A percentile compares a stretch with the other conserved stretches of the same genome.
phyloP scores from a whole-genome alignment of 2,797 vertebrate genomes.

The Salmo trutta region DNA sequence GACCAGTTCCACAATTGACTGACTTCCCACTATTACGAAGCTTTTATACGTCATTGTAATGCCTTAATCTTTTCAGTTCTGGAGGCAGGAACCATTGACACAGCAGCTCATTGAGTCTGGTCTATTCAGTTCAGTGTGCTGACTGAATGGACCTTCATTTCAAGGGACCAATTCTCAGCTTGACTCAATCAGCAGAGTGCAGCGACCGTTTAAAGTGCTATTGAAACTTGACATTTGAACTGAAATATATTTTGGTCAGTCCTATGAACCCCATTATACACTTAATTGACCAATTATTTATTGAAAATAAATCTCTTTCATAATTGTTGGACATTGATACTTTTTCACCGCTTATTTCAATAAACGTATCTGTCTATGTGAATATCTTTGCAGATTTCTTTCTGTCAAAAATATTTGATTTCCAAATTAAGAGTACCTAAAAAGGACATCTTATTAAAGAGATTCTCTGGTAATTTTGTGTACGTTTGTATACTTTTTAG shows the following conservation, averaged over 20 bases:
- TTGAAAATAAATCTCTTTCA: neutral
- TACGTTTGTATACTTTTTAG: too few relatives aligned
- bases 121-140: neutral
- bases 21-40: neutral
- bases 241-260: slow-evolving; percentile 2
- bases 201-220: slow-evolving; percentile 2
- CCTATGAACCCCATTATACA: neutral
- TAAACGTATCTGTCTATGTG: neutral
- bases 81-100: neutral
- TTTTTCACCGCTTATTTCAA: too few relatives aligned
- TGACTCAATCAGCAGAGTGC: neutral
- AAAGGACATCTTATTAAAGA: too few relatives aligned
- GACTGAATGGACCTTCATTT: too few relatives aligned
- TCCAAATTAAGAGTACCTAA: neutral
- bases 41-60: neutral
- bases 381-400: neutral
- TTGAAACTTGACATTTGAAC: slow-evolving; percentile 6
- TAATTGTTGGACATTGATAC: neutral
- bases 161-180: neutral
- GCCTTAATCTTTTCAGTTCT: neutral
- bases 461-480: too few relatives aligned
- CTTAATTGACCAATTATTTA: slow-evolving; percentile 4
- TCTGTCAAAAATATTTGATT: neutral
- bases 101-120: neutral
- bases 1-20: neutral